These are phyloP conservation scores for Chloroceryle inda DNA, from an alignment of 2,797 vertebrate genomes.

Conservation along the genomic window DNA sequence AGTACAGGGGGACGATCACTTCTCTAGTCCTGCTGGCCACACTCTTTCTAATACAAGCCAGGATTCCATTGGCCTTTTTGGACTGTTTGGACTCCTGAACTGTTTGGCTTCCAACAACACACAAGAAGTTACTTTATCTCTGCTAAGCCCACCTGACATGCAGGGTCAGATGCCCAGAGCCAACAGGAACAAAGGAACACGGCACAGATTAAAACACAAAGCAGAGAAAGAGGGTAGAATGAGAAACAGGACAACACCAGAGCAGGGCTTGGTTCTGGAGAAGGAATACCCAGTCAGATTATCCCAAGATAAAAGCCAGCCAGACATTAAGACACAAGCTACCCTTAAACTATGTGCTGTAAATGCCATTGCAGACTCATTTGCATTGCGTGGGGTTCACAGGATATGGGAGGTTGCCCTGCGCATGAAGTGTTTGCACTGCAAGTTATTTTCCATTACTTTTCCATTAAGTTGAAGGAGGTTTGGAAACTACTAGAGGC, in stretches of 20 bases:
- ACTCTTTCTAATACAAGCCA: not conserved
- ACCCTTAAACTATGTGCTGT: not conserved
- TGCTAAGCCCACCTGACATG: not conserved
- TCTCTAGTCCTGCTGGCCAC: not conserved
- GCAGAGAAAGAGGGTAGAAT: not conserved
- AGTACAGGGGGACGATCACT: not conserved
- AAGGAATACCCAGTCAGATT: not conserved
- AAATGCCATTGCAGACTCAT: not conserved
- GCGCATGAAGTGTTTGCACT: not conserved
- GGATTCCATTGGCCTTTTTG: not conserved
- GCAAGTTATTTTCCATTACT: not conserved
- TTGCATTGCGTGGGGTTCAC: not conserved
- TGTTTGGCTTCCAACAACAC: not conserved
- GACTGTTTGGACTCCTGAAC: not conserved
- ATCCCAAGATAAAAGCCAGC: not conserved
- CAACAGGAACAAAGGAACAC: not conserved
- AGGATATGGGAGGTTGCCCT: not conserved
- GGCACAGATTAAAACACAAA: not conserved
- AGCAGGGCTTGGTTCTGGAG: not conserved
- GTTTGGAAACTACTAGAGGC: slow-evolving; percentile 5
- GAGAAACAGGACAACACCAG: not conserved
- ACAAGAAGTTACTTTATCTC: not conserved
- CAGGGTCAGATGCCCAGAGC: not conserved
- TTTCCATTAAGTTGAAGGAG: not conserved
- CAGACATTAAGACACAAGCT: not conserved